Base-by-base conservation (phyloP, 1,140 invertebrate genomes). In the Antheraea pernyi region DNA sequence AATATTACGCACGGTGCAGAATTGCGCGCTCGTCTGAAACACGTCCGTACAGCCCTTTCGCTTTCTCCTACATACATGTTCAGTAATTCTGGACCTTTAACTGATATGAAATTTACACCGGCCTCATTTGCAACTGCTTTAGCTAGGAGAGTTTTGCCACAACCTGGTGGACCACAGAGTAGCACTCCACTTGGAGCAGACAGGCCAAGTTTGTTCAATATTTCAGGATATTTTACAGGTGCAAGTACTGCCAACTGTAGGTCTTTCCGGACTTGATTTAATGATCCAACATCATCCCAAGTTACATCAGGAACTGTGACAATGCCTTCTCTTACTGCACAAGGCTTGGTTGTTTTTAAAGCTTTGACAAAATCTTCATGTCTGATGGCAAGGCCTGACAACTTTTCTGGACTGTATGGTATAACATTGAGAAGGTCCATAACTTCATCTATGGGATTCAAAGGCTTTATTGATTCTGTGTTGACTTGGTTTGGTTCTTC, bases 21-120 rank as follows among this genome's bases (percentile, higher is more conserved):
- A 91, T 99, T 99, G 59, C 97, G 92, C 0, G 99, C 99, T 74
- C 98, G 94, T 83, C 97, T 95, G 86, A 99, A 99, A 81, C 98
- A 97, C 22, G 98, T 96, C 48, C 99, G 93, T 0, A 99, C 98
- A 5, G 98, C 98, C 80, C 97, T 94, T 92, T 99, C 99, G 93
- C 98, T 99, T 92, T 99, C 99, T 73, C 99, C 99, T 42, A 99
- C 98, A 93, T 99, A 99, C 97, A 99, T 99, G 82, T 98, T 99
- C 22, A 99, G 92, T 30, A 99, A 91, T 92, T 99, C 98, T 10
- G 98, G 98, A 13, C 98, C 99, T 93, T 99, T 99, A 11, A 99
- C 98, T 16, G 97, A 98, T 75, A 99, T 98, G 78, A 99, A 99
- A 91, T 99, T 99, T 11, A 99, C 97, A 58, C 98, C 98, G 66